These are phyloP conservation scores for Mystacides longicornis DNA, from an alignment of 2,888 invertebrate species.

Conservation along the genomic window DNA sequence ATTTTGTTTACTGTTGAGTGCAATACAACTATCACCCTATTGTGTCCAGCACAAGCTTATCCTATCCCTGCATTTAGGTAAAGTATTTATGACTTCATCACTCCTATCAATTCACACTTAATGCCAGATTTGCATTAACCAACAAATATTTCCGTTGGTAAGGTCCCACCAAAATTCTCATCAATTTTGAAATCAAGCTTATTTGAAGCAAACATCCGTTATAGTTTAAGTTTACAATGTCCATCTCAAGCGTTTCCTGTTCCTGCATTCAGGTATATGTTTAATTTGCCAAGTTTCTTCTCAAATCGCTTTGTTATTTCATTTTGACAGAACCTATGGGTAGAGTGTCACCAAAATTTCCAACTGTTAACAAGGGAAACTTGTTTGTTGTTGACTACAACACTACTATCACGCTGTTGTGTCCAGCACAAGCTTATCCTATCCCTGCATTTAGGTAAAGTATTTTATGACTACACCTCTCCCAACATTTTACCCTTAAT, in stretches of 20 bases:
- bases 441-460: constrained; percentile 64
- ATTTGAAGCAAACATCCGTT: constrained; percentile 33
- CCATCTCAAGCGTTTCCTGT: constrained; percentile 49
- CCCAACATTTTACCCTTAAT: too few relatives aligned
- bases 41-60: constrained; percentile 61
- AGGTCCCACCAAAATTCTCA: constrained; percentile 49
- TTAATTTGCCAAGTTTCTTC: not conserved
- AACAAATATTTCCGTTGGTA: constrained; percentile 35
- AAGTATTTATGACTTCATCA: too few relatives aligned
- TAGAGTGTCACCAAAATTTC: constrained; percentile 62
- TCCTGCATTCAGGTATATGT: constrained; percentile 20
- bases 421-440: constrained; percentile 62
- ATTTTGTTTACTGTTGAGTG: constrained; percentile 40
- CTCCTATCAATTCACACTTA: too few relatives aligned
- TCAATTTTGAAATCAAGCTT: constrained; percentile 42
- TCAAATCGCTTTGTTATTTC: not conserved
- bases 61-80: constrained; percentile 69
- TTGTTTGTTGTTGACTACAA: constrained; percentile 39
- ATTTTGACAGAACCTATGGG: constrained; percentile 62
- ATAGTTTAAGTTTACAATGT: constrained; percentile 40
- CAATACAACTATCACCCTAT: constrained; percentile 45
- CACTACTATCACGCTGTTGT: constrained; percentile 49
- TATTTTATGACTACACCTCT: too few relatives aligned
- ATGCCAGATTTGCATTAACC: not conserved
- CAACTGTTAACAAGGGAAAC: constrained; percentile 41